Percentiles rank a stretch among this genome's conserved stretches.
These are phyloP conservation scores for Perca flavescens DNA, from an alignment of 2,113 vertebrate species.

Conservation along the genomic window DNA sequence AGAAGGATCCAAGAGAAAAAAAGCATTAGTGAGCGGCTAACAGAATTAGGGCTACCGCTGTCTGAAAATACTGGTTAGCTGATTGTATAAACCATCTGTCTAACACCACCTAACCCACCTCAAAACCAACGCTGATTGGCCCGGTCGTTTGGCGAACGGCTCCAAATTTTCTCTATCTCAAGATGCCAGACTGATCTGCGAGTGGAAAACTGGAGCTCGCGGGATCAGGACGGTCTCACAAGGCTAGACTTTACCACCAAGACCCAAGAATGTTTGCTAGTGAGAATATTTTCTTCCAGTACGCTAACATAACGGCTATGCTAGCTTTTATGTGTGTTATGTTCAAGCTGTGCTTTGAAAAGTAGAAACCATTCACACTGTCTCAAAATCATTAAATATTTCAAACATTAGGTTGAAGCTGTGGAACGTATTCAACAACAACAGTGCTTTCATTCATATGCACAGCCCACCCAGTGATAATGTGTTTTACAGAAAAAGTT, in stretches of 20 bases:
- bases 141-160: no score
- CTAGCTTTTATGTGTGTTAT: not conserved
- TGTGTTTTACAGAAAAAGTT: slow-evolving; percentile 10
- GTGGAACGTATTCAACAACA: not conserved
- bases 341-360: not conserved
- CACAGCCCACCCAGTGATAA: not conserved
- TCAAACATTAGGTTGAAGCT: slow-evolving; percentile 3
- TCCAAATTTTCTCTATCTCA: no score
- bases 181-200: no score
- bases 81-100: no score
- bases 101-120: no score
- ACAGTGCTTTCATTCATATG: slow-evolving; percentile 5
- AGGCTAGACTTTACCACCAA: not conserved
- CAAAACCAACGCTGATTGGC: no score
- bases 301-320: not conserved
- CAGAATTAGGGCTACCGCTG: no score
- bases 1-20: no score
- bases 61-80: no score
- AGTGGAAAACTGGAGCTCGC: no score
- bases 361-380: not conserved
- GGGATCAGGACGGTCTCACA: no score
- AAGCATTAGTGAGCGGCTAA: no score
- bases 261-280: not conserved
- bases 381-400: slow-evolving; percentile 5
- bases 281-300: not conserved